These are phyloP conservation scores for Lepidocyrtinus sp. DNA, from an alignment of 2,888 invertebrate species.

Conservation along the genomic window DNA sequence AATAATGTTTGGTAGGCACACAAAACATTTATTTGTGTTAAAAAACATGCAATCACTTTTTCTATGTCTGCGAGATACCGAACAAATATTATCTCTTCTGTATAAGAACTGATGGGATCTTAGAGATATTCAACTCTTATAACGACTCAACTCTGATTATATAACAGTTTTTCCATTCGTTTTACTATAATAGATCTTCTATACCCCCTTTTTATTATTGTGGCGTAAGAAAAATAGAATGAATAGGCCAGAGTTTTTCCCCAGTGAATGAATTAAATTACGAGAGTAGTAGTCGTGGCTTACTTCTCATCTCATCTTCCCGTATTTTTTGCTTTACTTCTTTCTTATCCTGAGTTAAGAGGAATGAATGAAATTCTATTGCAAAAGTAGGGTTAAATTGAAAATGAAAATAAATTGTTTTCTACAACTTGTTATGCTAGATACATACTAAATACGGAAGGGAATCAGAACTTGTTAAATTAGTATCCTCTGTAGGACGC, in stretches of 20 bases:
- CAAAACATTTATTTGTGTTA: background rate
- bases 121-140: background rate
- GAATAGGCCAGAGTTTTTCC: conserved; percentile 17
- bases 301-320: too few relatives aligned
- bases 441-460: too few relatives aligned
- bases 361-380: background rate
- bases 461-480: background rate
- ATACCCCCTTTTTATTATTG: background rate
- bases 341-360: background rate
- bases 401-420: background rate
- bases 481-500: too few relatives aligned
- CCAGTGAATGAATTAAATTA: conserved; percentile 28
- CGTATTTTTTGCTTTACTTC: background rate
- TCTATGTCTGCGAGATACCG: background rate
- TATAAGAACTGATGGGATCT: background rate
- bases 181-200: background rate
- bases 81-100: background rate
- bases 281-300: too few relatives aligned
- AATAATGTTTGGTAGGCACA: background rate
- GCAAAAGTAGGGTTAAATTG: background rate
- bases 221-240: too few relatives aligned
- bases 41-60: background rate
- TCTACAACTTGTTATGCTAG: background rate
- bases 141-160: background rate
- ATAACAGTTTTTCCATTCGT: background rate